Percentiles rank a stretch among this genome's conserved stretches.
Evolutionary conservation across 2,113 vertebrate genomes (phyloP).

Genomic region (Corythornis cristatus): DNA sequence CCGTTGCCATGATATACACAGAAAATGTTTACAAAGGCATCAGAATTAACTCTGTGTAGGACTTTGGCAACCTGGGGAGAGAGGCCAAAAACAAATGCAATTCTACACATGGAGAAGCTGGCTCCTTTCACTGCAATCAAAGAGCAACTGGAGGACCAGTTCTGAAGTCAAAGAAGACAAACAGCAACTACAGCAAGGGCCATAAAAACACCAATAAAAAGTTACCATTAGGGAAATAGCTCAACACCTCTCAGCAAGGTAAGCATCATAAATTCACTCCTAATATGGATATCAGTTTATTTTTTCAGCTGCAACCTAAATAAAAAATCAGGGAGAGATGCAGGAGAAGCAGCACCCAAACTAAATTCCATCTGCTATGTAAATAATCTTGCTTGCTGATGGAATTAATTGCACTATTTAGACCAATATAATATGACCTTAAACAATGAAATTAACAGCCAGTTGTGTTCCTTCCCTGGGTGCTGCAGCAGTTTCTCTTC

Average conservation of each 20-base stretch:
- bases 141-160: background rate
- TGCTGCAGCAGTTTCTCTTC: background rate
- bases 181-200: background rate
- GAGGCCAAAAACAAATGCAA: background rate
- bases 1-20: background rate
- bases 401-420: background rate
- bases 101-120: background rate
- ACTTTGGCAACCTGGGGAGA: background rate
- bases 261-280: slow-evolving; percentile 38
- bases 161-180: slow-evolving; percentile 8
- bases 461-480: background rate
- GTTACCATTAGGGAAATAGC: slow-evolving; percentile 30
- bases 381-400: slow-evolving; percentile 34
- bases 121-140: background rate
- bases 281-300: background rate
- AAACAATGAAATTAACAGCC: slow-evolving; percentile 39
- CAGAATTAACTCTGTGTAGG: background rate
- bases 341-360: background rate
- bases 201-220: slow-evolving; percentile 44
- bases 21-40: slow-evolving; percentile 3
- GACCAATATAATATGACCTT: slow-evolving; percentile 32
- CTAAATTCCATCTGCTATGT: background rate
- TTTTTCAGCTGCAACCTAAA: slow-evolving; percentile 48
- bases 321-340: background rate
- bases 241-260: slow-evolving; percentile 9